These are phyloP conservation scores for Muscicapa adusta DNA, from an alignment of 2,113 vertebrate species.

Conservation along the genomic window DNA sequence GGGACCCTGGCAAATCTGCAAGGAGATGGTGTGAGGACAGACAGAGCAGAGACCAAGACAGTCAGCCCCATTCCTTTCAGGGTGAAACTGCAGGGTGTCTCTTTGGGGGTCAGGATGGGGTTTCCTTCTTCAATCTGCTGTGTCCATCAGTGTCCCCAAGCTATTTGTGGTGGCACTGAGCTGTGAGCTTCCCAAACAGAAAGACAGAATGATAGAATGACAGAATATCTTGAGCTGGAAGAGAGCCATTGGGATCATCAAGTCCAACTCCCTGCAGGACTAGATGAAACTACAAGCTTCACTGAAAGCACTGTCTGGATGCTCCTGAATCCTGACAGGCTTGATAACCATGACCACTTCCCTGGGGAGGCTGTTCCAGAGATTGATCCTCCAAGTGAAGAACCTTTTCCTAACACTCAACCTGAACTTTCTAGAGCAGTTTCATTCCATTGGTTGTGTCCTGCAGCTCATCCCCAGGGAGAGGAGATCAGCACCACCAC, in stretches of 20 bases:
- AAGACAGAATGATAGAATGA: not conserved
- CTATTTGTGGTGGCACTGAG: not conserved
- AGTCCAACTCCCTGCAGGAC: not conserved
- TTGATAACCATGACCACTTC: fast-evolving
- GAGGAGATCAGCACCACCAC: not conserved
- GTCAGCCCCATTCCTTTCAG: not conserved
- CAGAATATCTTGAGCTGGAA: not conserved
- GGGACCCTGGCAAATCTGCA: not conserved
- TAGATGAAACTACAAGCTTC: not conserved
- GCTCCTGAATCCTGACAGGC: not conserved
- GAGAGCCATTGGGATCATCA: fast-evolving
- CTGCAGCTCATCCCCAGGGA: not conserved
- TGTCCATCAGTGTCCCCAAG: too few relatives aligned
- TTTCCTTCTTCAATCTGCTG: not conserved
- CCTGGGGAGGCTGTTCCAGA: not conserved
- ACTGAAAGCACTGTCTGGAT: fast-evolving
- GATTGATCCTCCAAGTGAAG: not conserved
- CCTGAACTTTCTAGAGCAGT: fast-evolving
- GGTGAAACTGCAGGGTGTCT: fast-evolving
- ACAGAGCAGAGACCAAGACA: not conserved
- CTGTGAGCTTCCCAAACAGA: not conserved
- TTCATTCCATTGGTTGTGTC: not conserved
- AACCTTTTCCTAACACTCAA: not conserved
- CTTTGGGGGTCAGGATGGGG: not conserved
- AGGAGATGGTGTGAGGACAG: not conserved